These are phyloP conservation scores for Lytechinus variegatus DNA, from an alignment of 35 echinoderm and acorn worm genomes.

Conservation along the genomic window DNA sequence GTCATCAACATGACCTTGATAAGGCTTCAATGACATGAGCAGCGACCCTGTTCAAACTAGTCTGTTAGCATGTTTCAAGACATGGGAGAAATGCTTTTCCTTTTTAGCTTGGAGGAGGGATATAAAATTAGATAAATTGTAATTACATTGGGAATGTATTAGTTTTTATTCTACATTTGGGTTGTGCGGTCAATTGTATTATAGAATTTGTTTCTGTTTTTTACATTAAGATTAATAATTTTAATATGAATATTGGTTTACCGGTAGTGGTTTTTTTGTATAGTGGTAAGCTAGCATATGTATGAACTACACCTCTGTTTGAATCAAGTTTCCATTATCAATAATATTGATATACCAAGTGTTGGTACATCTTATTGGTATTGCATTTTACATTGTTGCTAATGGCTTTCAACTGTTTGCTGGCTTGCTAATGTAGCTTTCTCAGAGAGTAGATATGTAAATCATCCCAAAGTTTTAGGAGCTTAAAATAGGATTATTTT, in stretches of 20 bases:
- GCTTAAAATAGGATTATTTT: background rate
- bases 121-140: background rate
- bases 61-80: background rate
- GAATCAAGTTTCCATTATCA: too few relatives aligned
- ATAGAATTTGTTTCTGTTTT: background rate
- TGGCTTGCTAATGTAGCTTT: too few relatives aligned
- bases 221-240: background rate
- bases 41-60: background rate
- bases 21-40: background rate
- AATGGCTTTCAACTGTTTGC: too few relatives aligned
- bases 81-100: background rate
- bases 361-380: too few relatives aligned
- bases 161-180: too few relatives aligned
- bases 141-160: background rate
- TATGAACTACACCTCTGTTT: background rate
- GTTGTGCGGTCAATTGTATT: too few relatives aligned
- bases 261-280: background rate
- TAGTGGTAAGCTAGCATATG: background rate
- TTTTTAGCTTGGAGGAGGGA: background rate
- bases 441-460: too few relatives aligned
- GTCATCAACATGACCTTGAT: background rate
- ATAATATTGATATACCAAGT: too few relatives aligned
- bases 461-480: too few relatives aligned
- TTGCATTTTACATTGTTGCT: too few relatives aligned
- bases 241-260: background rate